Evolutionary conservation across 2,113 vertebrate species (phyloP), one percentile per base, ranked within the genome.

Genomic region (Semnopithecus entellus): DNA sequence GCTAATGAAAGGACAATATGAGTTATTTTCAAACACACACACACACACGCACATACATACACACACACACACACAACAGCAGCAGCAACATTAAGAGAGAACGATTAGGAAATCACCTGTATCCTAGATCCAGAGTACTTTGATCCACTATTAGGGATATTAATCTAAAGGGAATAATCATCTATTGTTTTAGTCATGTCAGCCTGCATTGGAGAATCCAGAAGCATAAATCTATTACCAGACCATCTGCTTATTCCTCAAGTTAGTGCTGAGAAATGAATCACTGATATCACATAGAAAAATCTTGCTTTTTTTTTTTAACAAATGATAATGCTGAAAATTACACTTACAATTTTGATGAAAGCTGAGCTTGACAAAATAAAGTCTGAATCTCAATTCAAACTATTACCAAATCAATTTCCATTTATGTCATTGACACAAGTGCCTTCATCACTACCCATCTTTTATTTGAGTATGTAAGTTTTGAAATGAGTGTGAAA

Each of bases 191-290:
- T 61, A 94, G 76, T 95, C 86, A 89, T 70, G 93, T 91, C 96
- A 96, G 85, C 43, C 91, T 90, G 64, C 57, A 70, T 50, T 12
- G 11, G 59, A 90, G 48, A 88, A 96, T 82, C 96, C 86, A 84
- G 90, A n/a, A 72, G 73, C 91, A 95, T 73, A 97, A 97, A 83
- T 90, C 78, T 88, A 66, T 45, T 20, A 76, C 38, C 52, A 48
- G 82, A 91, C 68, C 93, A 96, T 84, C 93, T 95, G 52, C 52
- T 96, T 95, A 61, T 91, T 97, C 79, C 85, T 91, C 91, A 96
- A 97, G 92, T 59, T 43, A 64, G n/a, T 17, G 30, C 0, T 88
- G 85, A 55, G 92, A 96, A 97, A 93, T 57, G 14, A 97, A 96
- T 95, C 82, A 43, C 50, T 96, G 81, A 95, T 86, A 97, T 93